Conservation (phyloP, 2,113 vertebrate genomes). For the Gracilinanus agilis region DNA sequence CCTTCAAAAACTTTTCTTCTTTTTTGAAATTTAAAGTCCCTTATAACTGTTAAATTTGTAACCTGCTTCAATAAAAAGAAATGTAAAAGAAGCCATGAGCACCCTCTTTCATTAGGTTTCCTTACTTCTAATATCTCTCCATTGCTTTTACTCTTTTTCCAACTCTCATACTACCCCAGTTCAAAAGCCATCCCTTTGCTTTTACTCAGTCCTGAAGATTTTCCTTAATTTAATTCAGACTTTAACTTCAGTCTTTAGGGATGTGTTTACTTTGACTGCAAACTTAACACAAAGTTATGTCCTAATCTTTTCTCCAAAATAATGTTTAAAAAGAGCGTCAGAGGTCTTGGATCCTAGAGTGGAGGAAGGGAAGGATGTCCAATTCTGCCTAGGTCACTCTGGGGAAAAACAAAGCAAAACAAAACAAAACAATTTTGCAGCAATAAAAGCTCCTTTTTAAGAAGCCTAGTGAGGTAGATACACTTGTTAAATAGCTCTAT, state of each 20-base stretch:
- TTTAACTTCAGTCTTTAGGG: neutral
- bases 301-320: neutral
- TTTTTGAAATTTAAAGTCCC: neutral
- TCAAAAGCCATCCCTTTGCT: neutral
- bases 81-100: neutral
- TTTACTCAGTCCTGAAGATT: neutral
- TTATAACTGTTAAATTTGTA: neutral
- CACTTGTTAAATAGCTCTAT: neutral
- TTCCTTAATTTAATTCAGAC: neutral
- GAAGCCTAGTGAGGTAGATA: neutral
- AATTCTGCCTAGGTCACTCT: neutral
- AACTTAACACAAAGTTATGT: neutral
- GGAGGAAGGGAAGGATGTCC: neutral
- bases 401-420: neutral
- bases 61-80: neutral
- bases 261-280: neutral
- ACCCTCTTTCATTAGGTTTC: neutral
- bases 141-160: neutral
- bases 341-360: neutral
- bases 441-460: neutral
- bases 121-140: neutral
- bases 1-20: neutral
- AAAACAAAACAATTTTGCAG: neutral
- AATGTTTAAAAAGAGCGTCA: neutral
- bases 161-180: neutral